phyloP scores from a whole-genome alignment of 2,888 invertebrate species.

The Scelioninae gen. 1 region DNA sequence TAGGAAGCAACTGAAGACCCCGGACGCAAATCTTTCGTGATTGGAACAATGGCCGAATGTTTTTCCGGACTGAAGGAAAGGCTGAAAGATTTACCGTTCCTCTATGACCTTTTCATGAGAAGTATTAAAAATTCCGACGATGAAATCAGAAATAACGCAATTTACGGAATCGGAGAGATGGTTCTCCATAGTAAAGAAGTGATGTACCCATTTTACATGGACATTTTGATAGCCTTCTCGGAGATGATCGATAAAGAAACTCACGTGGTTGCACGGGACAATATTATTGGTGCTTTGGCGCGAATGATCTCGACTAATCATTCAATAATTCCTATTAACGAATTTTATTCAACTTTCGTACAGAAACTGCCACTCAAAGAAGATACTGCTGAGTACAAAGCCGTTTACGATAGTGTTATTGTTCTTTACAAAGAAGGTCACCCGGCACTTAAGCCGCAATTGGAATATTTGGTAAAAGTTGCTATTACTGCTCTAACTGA shows the following conservation, averaged over 20 bases:
- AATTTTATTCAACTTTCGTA: too few species aligned
- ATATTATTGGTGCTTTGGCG: too few species aligned
- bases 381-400: constrained; percentile 90
- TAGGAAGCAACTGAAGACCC: constrained; percentile 4
- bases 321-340: too few species aligned
- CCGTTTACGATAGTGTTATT: constrained; percentile 88
- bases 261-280: too few species aligned
- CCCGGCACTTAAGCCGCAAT: constrained; percentile 85
- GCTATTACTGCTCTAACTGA: constrained; percentile 86
- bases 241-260: constrained; percentile 88
- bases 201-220: constrained; percentile 87
- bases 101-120: constrained; percentile 85
- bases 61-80: constrained; percentile 87
- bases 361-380: constrained; percentile 89
- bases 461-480: constrained; percentile 86
- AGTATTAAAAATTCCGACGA: constrained; percentile 87
- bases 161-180: constrained; percentile 91
- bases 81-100: too few species aligned
- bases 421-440: constrained; percentile 88
- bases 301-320: too few species aligned
- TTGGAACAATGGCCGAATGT: constrained; percentile 90
- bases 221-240: constrained; percentile 89
- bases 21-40: constrained; percentile 86
- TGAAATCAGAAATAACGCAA: constrained; percentile 91
- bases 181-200: constrained; percentile 88